Conservation (phyloP, 2,888 invertebrate species). For the Agrochola lota region DNA sequence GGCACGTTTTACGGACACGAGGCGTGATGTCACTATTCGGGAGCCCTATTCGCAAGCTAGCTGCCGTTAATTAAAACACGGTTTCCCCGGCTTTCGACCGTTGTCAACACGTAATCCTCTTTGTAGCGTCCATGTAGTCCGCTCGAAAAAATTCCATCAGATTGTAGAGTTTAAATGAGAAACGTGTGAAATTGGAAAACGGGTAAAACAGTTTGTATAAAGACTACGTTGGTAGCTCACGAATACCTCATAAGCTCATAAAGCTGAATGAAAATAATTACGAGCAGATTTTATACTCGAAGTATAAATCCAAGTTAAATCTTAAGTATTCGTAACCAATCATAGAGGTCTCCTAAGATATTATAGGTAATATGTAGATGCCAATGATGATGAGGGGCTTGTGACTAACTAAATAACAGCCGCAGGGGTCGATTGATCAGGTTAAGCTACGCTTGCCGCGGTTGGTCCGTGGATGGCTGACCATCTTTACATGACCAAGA, state of each 20-base stretch:
- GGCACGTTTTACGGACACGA: slow-evolving; percentile 37
- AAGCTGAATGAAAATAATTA: background rate
- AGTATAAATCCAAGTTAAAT: background rate
- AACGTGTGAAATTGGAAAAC: background rate
- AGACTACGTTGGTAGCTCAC: background rate
- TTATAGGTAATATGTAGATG: background rate
- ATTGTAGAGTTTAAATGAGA: background rate
- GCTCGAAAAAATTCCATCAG: background rate
- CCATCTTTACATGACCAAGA: too few species aligned
- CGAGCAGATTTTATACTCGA: background rate
- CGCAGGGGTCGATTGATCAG: too few species aligned
- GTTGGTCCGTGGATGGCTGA: too few species aligned
- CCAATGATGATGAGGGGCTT: too few species aligned
- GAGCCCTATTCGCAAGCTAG: slow-evolving; percentile 19
- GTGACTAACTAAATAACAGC: too few species aligned
- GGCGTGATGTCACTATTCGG: slow-evolving; percentile 48
- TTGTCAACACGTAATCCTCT: slow-evolving; percentile 41
- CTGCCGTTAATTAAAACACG: slow-evolving; percentile 51
- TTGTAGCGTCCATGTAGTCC: slow-evolving; percentile 10
- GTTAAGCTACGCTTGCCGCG: too few species aligned
- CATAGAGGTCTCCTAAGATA: too few species aligned
- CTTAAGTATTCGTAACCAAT: background rate
- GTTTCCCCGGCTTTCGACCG: slow-evolving; percentile 17
- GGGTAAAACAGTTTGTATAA: too few species aligned
- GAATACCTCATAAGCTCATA: too few species aligned